These are phyloP conservation scores for Pagetopsis macropterus DNA, from an alignment of 2,797 vertebrate genomes.

Conservation along the genomic window DNA sequence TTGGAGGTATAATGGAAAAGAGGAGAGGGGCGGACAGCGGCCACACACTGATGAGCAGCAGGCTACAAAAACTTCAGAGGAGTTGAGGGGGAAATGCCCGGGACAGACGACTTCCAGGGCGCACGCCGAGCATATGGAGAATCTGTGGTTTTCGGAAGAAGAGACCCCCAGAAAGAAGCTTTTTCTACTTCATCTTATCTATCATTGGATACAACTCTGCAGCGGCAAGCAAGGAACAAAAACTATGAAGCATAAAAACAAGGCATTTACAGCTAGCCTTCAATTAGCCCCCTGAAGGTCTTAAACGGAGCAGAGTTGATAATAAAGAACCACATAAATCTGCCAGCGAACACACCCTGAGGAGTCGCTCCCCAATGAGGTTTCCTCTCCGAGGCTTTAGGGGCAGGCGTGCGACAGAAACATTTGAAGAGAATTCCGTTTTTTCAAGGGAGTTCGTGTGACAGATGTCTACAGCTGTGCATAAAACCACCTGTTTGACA, in stretches of 20 bases:
- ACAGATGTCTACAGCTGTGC: neutral
- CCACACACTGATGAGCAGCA: slow-evolving; percentile 75
- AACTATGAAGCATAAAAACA: slow-evolving; percentile 39
- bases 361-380: slow-evolving; percentile 54
- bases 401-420: slow-evolving; percentile 62
- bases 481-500: slow-evolving; percentile 43
- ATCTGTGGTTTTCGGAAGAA: slow-evolving; percentile 38
- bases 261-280: slow-evolving; percentile 63
- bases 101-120: slow-evolving; percentile 44
- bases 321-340: slow-evolving; percentile 78
- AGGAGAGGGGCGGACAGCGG: slow-evolving; percentile 53
- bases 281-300: slow-evolving; percentile 64
- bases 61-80: slow-evolving; percentile 38
- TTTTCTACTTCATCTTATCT: slow-evolving; percentile 40
- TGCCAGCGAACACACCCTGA: slow-evolving; percentile 73
- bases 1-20: slow-evolving; percentile 66
- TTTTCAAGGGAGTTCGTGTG: neutral
- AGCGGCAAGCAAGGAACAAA: slow-evolving; percentile 25
- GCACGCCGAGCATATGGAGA: slow-evolving; percentile 35
- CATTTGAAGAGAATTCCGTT: slow-evolving; percentile 30
- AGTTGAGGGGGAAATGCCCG: slow-evolving; percentile 51
- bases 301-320: slow-evolving; percentile 66
- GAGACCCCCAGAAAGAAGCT: slow-evolving; percentile 19
- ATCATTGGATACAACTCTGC: slow-evolving; percentile 15
- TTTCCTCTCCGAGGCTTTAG: slow-evolving; percentile 65